Base-by-base conservation (phyloP, 2,797 vertebrate genomes). In the Thalassophryne amazonica region DNA sequence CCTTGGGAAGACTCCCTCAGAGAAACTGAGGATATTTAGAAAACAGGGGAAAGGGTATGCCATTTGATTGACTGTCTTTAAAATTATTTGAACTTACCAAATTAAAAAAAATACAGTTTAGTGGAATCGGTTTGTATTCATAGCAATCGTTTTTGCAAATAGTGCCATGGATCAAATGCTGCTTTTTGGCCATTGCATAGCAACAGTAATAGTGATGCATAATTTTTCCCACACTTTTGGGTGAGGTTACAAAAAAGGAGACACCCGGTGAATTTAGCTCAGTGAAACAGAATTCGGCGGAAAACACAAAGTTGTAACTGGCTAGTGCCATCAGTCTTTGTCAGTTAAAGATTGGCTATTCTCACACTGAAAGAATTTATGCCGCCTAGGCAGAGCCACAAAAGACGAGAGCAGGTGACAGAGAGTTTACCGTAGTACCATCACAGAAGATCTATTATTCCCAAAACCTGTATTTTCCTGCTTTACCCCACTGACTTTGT, bases 301-400 rank as follows among this genome's bases (percentile, higher is more conserved):
- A 37, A 69, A 72, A 71, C 39, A 49, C 24, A 43, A 57, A 69
- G 52, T 35, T 43, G 61, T 29, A 35, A 19, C 10, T 1, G 17
- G 23, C 41, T 37, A 6, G 3, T 20, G 31, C 36, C 56, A 78
- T 81, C 75, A 68, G 48, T 78, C 64, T 76, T 69, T 52, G 70
- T 80, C 61, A 56, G 60, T 55, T 30, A 12, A 46, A 52, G 25
- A 30, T 59, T 0, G 9, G 34, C 34, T 73, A 41, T 51, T 36
- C 37, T 51, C 42, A 49, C 39, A 31, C 4, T 49, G 23, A 19
- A 61, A 54, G 41, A 51, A 64, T 68, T 73, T 69, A 46, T 60
- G 42, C 27, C 3, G 6, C 37, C 11, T 6, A 24, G 39, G 33
- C 8, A 7, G 41, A 47, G 54, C 45, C 45, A 60, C 24, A 10